Evolutionary conservation across 2,113 vertebrate genomes (phyloP).

Genomic region (Triplophysa rosa): DNA sequence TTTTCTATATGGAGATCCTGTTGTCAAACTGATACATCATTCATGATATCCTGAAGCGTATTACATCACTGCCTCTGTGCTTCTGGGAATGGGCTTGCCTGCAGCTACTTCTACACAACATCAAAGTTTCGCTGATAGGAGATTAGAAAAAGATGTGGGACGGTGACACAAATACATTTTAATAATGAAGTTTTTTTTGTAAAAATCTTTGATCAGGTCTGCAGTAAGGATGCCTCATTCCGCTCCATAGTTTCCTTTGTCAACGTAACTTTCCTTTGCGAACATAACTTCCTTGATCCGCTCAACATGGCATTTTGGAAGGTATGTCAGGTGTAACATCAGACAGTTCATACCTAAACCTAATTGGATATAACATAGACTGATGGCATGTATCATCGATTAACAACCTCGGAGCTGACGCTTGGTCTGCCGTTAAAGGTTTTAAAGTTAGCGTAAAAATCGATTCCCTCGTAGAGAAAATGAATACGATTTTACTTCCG

Average conservation of each 20-base stretch:
- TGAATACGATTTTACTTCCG: background rate
- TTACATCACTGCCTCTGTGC: constrained; percentile 19
- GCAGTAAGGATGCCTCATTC: too few species aligned
- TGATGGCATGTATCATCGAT: too few species aligned
- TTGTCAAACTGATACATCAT: constrained; percentile 42
- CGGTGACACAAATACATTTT: background rate
- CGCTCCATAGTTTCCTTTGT: too few species aligned
- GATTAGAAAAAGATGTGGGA: background rate
- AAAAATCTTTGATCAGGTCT: background rate
- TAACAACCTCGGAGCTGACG: too few species aligned
- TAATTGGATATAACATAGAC: too few species aligned
- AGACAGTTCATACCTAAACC: too few species aligned
- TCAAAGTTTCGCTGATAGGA: background rate
- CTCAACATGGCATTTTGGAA: too few species aligned
- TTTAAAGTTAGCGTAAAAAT: too few species aligned
- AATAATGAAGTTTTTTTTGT: background rate
- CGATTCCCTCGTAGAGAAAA: background rate
- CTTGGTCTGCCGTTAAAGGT: too few species aligned
- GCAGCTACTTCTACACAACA: constrained; percentile 11
- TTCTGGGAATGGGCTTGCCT: constrained; percentile 12
- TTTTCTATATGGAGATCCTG: constrained; percentile 3
- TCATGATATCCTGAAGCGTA: constrained; percentile 9
- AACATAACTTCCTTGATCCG: too few species aligned
- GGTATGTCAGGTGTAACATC: too few species aligned
- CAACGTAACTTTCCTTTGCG: too few species aligned